Evolutionary conservation across 2,888 invertebrate species (phyloP), one percentile per base, ranked within the genome.

Genomic region (Amblyteles armatorius): DNA sequence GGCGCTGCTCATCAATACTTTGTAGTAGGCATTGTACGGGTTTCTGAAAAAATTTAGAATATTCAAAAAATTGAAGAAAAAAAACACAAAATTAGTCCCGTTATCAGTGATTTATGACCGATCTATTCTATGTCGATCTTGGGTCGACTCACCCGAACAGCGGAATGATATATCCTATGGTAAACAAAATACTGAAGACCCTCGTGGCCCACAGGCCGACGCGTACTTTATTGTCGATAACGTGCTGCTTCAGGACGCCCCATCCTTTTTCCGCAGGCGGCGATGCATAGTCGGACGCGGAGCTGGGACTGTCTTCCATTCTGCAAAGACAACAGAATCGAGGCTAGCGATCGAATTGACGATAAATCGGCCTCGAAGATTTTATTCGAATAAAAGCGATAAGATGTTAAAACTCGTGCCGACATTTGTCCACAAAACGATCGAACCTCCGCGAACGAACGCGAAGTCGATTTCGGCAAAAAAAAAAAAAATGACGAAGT

Each of bases 1-100:
- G 16, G 99, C 99, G 95, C 98, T 98, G 76, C 97, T 97, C 88
- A 99, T 95, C 87, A 99, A 95, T 19, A 98, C 98, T 94, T 99
- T 98, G 94, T 97, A 97, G 94, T 98, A 99, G 68, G 97, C 96
- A 92, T 97, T 98, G 91, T 96, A 96, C 44, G 97, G 95, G 93
- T 96, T 96, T 88, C 97, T 97, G 90, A 90, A 95, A 95, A 87
- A 89, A 89, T 89, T 50, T 73, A 29, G 80, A 44, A 9, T 7
- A 57, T 68, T 55, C 1, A 74, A 13, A 13, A 63, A 52, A 72
- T 33, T 19, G n/a, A 6, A 40, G 55, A 52, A 60, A 72, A 48
- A 16, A 48, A 3, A 16, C 4, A 6, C 16, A 52, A 52, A 52
- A 52, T 52, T 6, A 40, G 40, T 40, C 9, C 3, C 3, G 11